Evolutionary conservation across 1,140 invertebrate genomes (phyloP), one percentile per base, ranked within the genome.

Genomic region (Pachypeltis micranthus): DNA sequence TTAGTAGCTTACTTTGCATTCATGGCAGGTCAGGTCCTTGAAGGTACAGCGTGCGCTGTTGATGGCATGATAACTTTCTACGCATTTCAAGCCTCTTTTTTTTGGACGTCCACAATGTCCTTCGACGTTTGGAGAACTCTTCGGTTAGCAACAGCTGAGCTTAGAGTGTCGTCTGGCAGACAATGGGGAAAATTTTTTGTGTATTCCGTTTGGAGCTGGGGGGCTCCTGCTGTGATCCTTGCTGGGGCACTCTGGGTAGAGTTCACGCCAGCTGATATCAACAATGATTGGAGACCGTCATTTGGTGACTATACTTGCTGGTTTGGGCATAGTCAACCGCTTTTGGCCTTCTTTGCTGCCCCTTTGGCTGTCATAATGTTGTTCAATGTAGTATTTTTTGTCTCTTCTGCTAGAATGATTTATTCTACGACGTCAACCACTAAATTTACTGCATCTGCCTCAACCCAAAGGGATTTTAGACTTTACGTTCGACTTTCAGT

Each of bases 61-160:
- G 69, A 78, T 16, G 80, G 76, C 0, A 69, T 79, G 0, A 58
- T 72, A 16, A 75, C 78, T 1, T 80, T 80, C 64, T 83, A 79
- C 69, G 44, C 74, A 28, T 80, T 81, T 67, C 71, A 83, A 26
- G 73, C 77, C 0, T 75, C 80, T 0, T 83, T 83, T 67, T 78
- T 77, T 63, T 83, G 82, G 82, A 82, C 80, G 77, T 77, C 79
- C 51, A 76, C 80, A 1, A 77, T 84, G 72, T 75, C 81, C 0
- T 83, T 77, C 68, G 82, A 83, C 67, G 75, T 83, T 1, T 83
- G 75, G 72, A 69, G 75, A 25, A 80, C 81, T 21, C 70, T 82
- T 7, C 67, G 72, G 54, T 63, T 78, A 63, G 78, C 79, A 2
- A 79, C 79, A 0, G 71, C 72, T 19, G 75, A 81, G 66, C 68